Evolutionary conservation across 1,140 invertebrate genomes (phyloP), one percentile per base, ranked within the genome.

Genomic region (Drosophila aff.): DNA sequence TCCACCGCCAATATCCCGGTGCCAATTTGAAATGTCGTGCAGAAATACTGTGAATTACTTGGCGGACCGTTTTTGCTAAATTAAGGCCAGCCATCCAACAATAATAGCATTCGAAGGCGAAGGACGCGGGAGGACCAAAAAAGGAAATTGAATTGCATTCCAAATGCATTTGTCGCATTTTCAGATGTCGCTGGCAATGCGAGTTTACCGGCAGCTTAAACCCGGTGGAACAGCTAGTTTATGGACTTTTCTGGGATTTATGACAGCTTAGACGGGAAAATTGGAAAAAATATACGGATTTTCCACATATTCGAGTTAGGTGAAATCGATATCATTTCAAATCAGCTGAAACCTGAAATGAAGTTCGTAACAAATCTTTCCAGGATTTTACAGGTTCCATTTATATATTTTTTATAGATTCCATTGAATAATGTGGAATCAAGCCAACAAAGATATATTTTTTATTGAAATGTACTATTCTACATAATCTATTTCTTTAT

Each of bases 111-210:
- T 33, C 21, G 31, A 41, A 64, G 40, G 49, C 57, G 58, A 64
- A 72, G 76, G 66, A 63, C 64, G 38, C 18, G 31, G 41, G 44
- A 36, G 58, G 26, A 53, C 26, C 38, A 49, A 62, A 86, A 38
- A 71, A 76, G 74, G 74, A 90, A 84, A 87, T 89, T 81, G 77
- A 81, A 90, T 84, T 84, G 84, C 84, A 89, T 90, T 89, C 69
- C 43, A 66, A 89, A 89, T 79, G 81, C 84, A 89, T 76, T 81
- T 84, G 77, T 68, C 59, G 65, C 55, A 67, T 68, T 53, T 47
- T 44, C 76, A 52, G 36, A 69, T 72, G 65, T 57, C 68, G 41
- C 41, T 61, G 55, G 40, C 13, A 21, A 46, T 61, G n/a, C 23
- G 31, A 31, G 47, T 46, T 78, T 38, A 64, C 60, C 46, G 63